Base-by-base conservation (phyloP, 2,888 invertebrate species). In the Himalopsyche anomala region DNA sequence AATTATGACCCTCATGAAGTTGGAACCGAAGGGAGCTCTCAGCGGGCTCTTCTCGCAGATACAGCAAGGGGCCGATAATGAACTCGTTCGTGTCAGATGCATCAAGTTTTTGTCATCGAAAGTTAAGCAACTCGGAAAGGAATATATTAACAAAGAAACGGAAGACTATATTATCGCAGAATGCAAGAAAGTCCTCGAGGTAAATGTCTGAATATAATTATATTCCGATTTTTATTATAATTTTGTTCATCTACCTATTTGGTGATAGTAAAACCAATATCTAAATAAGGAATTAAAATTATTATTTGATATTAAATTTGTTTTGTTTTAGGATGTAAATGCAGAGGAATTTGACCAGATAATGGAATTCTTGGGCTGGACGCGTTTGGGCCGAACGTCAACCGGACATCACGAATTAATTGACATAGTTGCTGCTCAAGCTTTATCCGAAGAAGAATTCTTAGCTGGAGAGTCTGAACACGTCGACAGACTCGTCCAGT, bases 261-360 rank as follows among this genome's bases (percentile, higher is more conserved):
- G 28, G 2, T 1, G 28, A 28, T 28, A 28, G 28, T 28, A 28
- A 28, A 28, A 28, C 28, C 28, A 28, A 28, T 28, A 1, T 28
- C 28, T 28, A 28, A 28, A 28, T 28, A 28, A 28, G 28, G 28
- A 28, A 28, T 28, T 0, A 28, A 2, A 28, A 28, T 28, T 28
- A 28, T 28, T 28, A 28, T 28, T 28, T n/a, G n/a, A n/a, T 51
- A 15, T 15, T 15, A 15, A 51, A 8, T 15, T 15, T 15, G 15
- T 51, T 51, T 51, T 51, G 2, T 51, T 51, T 90, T 90, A 97
- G 95, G 97, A 98, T 93, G 96, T 98, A 45, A 97, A 96, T 17
- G 97, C 97, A 54, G 97, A 97, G 89, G 99, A 99, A 92, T 98
- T 99, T 92, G 96, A 97, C 89, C 94, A 95, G 88, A 95, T 99